Evolutionary conservation across 2,888 invertebrate genomes (phyloP).

Genomic region (Colostygia pectinataria): DNA sequence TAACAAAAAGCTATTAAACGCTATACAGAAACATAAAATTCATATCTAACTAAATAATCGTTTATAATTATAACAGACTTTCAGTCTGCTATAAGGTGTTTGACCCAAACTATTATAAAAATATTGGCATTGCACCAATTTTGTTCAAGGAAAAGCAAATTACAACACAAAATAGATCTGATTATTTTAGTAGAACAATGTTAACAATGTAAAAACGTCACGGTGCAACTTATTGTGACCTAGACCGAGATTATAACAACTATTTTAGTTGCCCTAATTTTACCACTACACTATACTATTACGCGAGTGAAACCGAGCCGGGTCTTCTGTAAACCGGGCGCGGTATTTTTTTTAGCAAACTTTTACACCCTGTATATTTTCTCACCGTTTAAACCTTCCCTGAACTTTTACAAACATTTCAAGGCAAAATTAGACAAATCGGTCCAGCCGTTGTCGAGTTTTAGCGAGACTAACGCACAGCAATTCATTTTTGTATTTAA

Average conservation of each 20-base stretch:
- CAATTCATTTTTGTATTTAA: too few relatives aligned
- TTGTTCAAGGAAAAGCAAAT: conserved; percentile 15
- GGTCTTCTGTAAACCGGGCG: too few relatives aligned
- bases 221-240: conserved; percentile 18
- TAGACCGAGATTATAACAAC: conserved; percentile 22
- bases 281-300: too few relatives aligned
- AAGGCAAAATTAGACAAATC: too few relatives aligned
- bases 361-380: too few relatives aligned
- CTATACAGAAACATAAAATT: neutral
- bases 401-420: too few relatives aligned
- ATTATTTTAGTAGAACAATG: neutral
- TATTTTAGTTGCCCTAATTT: neutral
- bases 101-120: conserved; percentile 37
- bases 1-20: too few relatives aligned
- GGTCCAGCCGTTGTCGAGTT: too few relatives aligned
- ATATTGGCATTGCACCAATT: conserved; percentile 34
- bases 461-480: too few relatives aligned
- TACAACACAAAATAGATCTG: conserved; percentile 16
- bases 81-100: conserved; percentile 27
- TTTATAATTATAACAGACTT: conserved; percentile 24
- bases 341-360: too few relatives aligned
- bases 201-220: conserved; percentile 11
- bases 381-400: too few relatives aligned
- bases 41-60: neutral
- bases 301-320: too few relatives aligned